Conservation (phyloP, 2,113 vertebrate species). For the Percina caprodes region DNA sequence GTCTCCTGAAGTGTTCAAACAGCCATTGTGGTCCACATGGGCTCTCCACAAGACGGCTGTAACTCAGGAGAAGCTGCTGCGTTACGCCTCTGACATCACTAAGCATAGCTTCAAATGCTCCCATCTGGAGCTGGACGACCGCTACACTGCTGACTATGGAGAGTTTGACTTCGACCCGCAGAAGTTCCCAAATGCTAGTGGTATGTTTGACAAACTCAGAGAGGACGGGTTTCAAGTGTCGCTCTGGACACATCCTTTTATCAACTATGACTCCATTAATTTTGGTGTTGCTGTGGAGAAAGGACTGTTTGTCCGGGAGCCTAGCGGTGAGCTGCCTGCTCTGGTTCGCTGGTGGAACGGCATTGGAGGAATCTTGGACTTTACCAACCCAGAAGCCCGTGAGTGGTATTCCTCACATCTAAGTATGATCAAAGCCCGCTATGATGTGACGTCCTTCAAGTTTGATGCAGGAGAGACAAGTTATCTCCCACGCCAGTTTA, state of each 20-base stretch:
- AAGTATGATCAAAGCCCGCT: conserved; percentile 84
- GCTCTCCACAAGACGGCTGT: conserved; percentile 86
- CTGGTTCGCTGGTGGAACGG: conserved; percentile 95
- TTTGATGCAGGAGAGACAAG: conserved; percentile 94
- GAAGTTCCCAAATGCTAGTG: conserved; percentile 90
- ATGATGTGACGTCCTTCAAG: conserved; percentile 91
- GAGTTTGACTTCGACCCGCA: conserved; percentile 91
- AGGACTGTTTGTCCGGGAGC: conserved; percentile 88
- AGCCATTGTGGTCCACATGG: conserved; percentile 93
- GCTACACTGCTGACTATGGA: conserved; percentile 89
- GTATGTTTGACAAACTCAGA: conserved; percentile 87
- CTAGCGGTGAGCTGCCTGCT: conserved; percentile 85
- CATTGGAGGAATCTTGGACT: conserved; percentile 92
- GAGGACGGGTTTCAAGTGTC: conserved; percentile 86
- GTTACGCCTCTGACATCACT: conserved; percentile 85
- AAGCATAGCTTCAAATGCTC: conserved; percentile 89
- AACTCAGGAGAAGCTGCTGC: conserved; percentile 87
- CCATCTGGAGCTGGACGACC: conserved; percentile 92
- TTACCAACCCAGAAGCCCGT: conserved; percentile 90
- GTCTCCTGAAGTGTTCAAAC: conserved; percentile 85
- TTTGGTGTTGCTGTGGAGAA: conserved; percentile 88
- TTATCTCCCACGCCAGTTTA: conserved; percentile 92
- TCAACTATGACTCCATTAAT: conserved; percentile 89
- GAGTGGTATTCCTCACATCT: conserved; percentile 92
- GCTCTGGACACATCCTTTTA: conserved; percentile 91